phyloP scores from a whole-genome alignment of 1,140 invertebrate species.

The Drosophila obscura region DNA sequence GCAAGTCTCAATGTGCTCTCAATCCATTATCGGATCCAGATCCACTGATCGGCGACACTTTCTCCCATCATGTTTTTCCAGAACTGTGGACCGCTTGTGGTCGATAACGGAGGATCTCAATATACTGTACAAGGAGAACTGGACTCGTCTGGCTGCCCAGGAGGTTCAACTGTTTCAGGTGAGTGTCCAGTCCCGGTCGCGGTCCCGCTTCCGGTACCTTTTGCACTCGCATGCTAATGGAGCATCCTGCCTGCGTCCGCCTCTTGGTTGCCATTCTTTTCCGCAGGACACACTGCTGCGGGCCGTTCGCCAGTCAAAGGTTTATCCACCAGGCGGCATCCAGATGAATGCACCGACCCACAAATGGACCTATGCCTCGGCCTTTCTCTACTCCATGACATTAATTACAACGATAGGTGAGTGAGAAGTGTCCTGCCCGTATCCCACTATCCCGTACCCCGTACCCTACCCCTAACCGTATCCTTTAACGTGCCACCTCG shows the following conservation, averaged over 20 bases:
- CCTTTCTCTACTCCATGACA: constrained; percentile 97
- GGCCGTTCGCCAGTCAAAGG: constrained; percentile 82
- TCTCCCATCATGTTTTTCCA: constrained; percentile 7
- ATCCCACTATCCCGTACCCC: neutral
- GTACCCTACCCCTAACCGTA: neutral
- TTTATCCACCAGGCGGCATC: constrained; percentile 74
- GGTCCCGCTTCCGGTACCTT: too few relatives aligned
- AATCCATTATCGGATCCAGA: too few relatives aligned
- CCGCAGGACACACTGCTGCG: constrained; percentile 83
- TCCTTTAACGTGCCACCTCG: neutral
- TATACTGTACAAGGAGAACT: constrained; percentile 97
- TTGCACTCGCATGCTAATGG: too few relatives aligned
- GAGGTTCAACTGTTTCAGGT: constrained; percentile 94
- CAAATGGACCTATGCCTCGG: constrained; percentile 95
- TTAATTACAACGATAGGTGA: constrained; percentile 98
- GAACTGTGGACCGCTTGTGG: constrained; percentile 93
- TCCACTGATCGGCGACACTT: neutral
- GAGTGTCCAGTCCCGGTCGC: constrained; percentile 50
- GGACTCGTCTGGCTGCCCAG: constrained; percentile 92
- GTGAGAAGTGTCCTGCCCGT: constrained; percentile 67
- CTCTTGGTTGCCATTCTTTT: neutral
- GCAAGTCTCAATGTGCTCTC: constrained; percentile 36
- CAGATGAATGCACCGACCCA: constrained; percentile 85
- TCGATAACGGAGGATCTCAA: constrained; percentile 97
- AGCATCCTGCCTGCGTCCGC: constrained; percentile 9